phyloP scores from a whole-genome alignment of 2,797 vertebrate genomes.

The Etheostoma perlongum region DNA sequence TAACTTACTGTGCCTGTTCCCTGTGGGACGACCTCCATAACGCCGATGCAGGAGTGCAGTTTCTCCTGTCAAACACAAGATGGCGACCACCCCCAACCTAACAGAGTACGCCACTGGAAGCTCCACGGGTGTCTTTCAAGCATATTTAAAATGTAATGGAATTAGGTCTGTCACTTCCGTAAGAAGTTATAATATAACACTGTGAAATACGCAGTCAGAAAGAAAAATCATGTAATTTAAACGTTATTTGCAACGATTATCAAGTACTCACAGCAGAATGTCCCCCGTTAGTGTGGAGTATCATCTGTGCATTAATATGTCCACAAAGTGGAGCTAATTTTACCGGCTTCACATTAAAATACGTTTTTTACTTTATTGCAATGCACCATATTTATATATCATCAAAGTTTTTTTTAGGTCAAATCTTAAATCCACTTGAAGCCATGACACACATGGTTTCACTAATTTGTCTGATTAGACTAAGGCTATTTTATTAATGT shows the following conservation, averaged over 20 bases:
- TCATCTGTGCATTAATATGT: too few relatives aligned
- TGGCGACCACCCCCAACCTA: constrained; percentile 57
- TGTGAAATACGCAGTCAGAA: not conserved
- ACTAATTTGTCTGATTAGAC: not conserved
- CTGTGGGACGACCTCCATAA: not conserved
- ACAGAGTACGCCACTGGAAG: too few relatives aligned
- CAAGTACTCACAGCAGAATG: not conserved
- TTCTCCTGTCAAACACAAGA: constrained; percentile 59
- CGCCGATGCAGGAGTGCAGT: not conserved
- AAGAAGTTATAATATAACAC: not conserved
- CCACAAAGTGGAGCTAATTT: not conserved
- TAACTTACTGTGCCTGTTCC: too few relatives aligned
- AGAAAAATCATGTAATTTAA: too few relatives aligned
- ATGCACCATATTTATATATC: not conserved
- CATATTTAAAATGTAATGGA: too few relatives aligned
- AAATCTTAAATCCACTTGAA: too few relatives aligned
- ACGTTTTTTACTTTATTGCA: not conserved
- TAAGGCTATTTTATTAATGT: not conserved
- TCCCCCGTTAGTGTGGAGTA: too few relatives aligned
- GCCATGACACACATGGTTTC: not conserved
- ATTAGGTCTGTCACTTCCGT: not conserved
- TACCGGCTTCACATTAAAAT: not conserved
- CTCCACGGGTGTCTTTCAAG: not conserved
- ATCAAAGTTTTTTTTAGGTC: too few relatives aligned
- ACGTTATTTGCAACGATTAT: too few relatives aligned